A percentile compares a stretch with the other conserved stretches of the same genome.
Conservation (phyloP, 2,113 vertebrate genomes). For the Arenaria interpres region DNA sequence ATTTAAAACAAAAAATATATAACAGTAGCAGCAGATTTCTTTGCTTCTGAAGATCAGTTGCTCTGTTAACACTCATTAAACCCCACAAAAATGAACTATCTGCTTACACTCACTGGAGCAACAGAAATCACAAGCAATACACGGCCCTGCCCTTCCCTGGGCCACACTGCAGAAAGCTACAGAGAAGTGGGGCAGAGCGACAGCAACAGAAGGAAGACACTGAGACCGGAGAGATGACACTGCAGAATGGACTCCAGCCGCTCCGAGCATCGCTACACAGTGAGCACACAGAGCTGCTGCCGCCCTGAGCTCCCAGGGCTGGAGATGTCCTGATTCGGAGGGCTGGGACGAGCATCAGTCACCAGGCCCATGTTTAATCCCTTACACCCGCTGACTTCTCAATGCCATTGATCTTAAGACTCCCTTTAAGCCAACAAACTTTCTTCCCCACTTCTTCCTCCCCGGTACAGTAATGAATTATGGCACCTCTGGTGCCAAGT, state of each 20-base stretch:
- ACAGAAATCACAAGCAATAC: neutral
- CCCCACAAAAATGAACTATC: neutral
- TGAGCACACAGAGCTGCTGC: rapidly evolving
- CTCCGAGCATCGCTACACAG: neutral
- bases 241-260: neutral
- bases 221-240: rapidly evolving
- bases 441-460: neutral
- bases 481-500: neutral
- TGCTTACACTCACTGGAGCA: neutral
- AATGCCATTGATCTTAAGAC: neutral
- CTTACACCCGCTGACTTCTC: neutral
- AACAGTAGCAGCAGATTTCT: neutral
- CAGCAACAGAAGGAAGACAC: rapidly evolving
- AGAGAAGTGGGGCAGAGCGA: neutral
- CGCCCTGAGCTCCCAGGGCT: neutral
- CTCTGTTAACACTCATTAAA: neutral
- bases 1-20: neutral
- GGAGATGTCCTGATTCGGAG: neutral
- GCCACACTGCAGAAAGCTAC: rapidly evolving
- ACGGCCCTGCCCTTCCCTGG: rapidly evolving
- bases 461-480: neutral
- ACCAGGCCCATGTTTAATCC: neutral
- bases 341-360: neutral
- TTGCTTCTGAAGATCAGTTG: neutral
- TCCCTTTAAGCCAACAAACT: neutral